Conservation (phyloP, 2,888 invertebrate species). For the Dryobota labecula region DNA sequence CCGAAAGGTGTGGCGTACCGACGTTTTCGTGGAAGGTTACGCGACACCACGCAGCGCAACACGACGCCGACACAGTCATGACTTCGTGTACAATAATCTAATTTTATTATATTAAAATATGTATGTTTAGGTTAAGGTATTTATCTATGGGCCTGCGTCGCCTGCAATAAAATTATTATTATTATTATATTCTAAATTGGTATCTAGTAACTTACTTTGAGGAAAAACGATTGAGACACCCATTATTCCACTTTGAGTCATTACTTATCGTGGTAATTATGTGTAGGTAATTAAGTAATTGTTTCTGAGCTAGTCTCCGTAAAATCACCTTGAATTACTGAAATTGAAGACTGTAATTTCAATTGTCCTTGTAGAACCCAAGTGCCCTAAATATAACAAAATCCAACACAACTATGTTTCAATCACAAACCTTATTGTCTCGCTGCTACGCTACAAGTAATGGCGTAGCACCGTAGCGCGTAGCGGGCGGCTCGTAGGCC, state of each 20-base stretch:
- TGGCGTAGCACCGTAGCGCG: conserved; percentile 65
- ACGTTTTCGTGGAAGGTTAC: too few relatives aligned
- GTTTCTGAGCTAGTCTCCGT: neutral
- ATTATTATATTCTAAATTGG: neutral
- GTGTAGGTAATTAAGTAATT: neutral
- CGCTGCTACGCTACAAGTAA: conserved; percentile 63
- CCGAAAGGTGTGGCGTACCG: too few relatives aligned
- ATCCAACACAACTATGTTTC: conserved; percentile 14
- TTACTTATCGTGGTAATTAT: neutral
- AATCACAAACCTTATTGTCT: conserved; percentile 53
- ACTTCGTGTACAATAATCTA: too few relatives aligned
- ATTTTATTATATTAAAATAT: too few relatives aligned
- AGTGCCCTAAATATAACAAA: neutral
- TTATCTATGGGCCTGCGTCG: too few relatives aligned
- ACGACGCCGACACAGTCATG: too few relatives aligned
- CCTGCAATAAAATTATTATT: too few relatives aligned
- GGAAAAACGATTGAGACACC: neutral
- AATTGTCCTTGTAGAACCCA: neutral
- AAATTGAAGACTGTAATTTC: conserved; percentile 13
- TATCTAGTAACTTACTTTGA: neutral
- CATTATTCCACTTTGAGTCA: neutral
- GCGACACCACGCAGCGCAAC: too few relatives aligned
- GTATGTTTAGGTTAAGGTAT: too few relatives aligned
- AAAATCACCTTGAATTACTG: neutral
- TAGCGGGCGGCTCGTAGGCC: conserved; percentile 61